These are phyloP conservation scores for Ferrisia virgata DNA, from an alignment of 2,888 invertebrate species.

Conservation along the genomic window DNA sequence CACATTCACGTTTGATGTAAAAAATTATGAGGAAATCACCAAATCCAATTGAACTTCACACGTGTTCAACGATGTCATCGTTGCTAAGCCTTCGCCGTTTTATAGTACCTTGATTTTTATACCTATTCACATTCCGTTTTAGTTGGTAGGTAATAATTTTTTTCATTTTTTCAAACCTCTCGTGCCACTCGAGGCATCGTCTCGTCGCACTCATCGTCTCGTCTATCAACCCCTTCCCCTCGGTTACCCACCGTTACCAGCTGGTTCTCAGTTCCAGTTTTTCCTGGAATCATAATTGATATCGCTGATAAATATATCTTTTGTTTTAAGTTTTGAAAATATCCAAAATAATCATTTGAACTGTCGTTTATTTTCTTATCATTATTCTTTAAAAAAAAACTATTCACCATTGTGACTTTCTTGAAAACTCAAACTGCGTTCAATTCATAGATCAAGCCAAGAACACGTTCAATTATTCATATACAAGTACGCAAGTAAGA, in stretches of 20 bases:
- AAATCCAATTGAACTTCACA: background rate
- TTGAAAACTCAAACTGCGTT: background rate
- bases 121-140: background rate
- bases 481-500: background rate
- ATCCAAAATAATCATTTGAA: no score
- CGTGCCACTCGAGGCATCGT: no score
- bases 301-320: background rate
- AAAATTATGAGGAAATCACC: background rate
- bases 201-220: no score
- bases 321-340: background rate
- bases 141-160: background rate
- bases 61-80: slow-evolving; percentile 16
- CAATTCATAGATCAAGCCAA: no score
- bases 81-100: background rate
- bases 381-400: no score
- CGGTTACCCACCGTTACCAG: no score
- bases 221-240: no score
- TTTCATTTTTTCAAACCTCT: background rate
- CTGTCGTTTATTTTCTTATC: no score
- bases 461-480: background rate
- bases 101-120: background rate
- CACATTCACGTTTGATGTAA: background rate
- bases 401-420: no score
- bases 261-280: no score
- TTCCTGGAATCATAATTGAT: no score